Evolutionary conservation across 2,113 vertebrate genomes (phyloP), one percentile per base, ranked within the genome.

Genomic region (Falco punctatus): DNA sequence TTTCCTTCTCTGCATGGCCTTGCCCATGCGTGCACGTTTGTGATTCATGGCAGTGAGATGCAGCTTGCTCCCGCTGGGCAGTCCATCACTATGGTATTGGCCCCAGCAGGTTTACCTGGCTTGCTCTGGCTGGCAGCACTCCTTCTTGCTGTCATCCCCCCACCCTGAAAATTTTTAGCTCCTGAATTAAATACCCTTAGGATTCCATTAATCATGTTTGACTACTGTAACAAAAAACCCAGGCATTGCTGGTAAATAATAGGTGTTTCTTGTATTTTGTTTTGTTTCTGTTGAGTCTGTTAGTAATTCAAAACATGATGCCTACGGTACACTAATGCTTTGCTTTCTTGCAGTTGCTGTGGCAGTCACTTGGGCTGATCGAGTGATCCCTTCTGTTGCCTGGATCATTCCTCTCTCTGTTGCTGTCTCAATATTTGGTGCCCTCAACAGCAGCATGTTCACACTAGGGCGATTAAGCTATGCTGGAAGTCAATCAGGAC

Each of bases 291-390:
- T 69, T 78, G 32, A 81, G 12, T 59, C 48, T 80, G 59, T 46
- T n/a, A 32, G 28, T 73, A 82, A 64, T 75, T 84, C 32, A 81
- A 73, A 82, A n/a, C 13, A 7, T 13, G 26, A 30, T 54, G 33
- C 35, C 7, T 46, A 49, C 10, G 3, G 27, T 69, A 38, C 21
- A n/a, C 33, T 94, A 61, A 92, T 55, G 51, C 59, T 91, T 77
- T 92, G 27, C 86, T 92, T 96, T 85, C 58, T 97, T 97, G 49
- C 97, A 98, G 98, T 98, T 97, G 98, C 97, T 69, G 97, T 98
- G 84, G 98, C 98, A 57, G 96, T 98, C 75, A 97, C 97, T 28
- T 98, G 98, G 98, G 97, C 97, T 75, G 96, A 98, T 78, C 97
- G 94, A 97, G 96, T 97, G 58, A 97, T 98, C 69, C 98, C 97